A percentile compares a stretch with the other conserved stretches of the same genome.
phyloP scores from a whole-genome alignment of 1,140 invertebrate genomes.

The Eupeodes corollae region DNA sequence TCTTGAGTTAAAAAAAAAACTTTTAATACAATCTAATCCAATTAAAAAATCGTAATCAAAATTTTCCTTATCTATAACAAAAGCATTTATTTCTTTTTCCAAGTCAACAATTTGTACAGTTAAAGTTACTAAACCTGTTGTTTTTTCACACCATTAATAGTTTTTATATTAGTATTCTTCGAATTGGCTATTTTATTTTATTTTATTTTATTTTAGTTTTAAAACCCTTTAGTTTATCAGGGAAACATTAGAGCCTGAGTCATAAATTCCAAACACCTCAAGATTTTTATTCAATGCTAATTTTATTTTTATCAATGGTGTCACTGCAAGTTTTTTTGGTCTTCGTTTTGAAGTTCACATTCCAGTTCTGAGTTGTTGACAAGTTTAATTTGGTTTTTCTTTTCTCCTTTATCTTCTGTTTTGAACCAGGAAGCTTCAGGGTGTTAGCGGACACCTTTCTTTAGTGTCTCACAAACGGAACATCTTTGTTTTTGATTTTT shows the following conservation, averaged over 20 bases:
- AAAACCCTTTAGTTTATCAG: conserved; percentile 25
- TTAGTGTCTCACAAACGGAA: conserved; percentile 18
- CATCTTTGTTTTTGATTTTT: conserved; percentile 15
- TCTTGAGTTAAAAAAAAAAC: conserved; percentile 14
- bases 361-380: conserved; percentile 20
- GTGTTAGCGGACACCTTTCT: conserved; percentile 18
- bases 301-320: conserved; percentile 29
- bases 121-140: conserved; percentile 13
- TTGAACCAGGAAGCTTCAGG: conserved; percentile 19
- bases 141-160: conserved; percentile 22
- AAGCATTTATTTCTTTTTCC: conserved; percentile 18
- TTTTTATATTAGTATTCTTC: conserved; percentile 14
- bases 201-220: conserved; percentile 13
- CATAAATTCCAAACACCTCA: conserved; percentile 16
- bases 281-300: conserved; percentile 18
- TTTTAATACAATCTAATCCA: conserved; percentile 19
- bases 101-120: conserved; percentile 18
- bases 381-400: conserved; percentile 10
- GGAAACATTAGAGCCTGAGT: conserved; percentile 22
- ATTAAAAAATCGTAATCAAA: conserved; percentile 24
- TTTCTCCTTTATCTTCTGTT: conserved; percentile 10
- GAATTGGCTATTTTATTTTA: too few species aligned
- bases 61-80: conserved; percentile 19
- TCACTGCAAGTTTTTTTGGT: conserved; percentile 28
- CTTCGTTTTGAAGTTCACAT: conserved; percentile 9